phyloP scores from a whole-genome alignment of 2,113 vertebrate genomes.

The Crotalus horridus region DNA sequence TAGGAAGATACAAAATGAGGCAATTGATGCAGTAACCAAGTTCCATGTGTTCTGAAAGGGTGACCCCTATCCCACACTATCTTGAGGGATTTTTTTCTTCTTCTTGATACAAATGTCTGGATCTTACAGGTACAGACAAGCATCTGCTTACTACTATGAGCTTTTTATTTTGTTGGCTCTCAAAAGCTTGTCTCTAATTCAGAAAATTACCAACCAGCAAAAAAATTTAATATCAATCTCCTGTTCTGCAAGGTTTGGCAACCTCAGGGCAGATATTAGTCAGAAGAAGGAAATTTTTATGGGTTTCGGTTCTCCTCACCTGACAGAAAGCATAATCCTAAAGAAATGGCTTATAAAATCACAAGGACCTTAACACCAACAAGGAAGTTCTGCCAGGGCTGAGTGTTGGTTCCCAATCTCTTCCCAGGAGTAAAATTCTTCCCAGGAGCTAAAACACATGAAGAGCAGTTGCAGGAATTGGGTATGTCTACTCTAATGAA shows the following conservation, averaged over 20 bases:
- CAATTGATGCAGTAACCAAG: neutral
- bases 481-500: neutral
- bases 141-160: conserved; percentile 13
- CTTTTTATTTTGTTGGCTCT: conserved; percentile 47
- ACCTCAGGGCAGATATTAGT: conserved; percentile 51
- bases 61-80: neutral
- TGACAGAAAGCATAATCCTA: neutral
- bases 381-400: neutral
- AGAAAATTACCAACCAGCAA: conserved; percentile 46
- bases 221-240: conserved; percentile 54
- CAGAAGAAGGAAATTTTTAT: conserved; percentile 12
- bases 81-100: neutral
- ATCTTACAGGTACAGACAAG: conserved; percentile 53
- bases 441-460: neutral
- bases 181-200: conserved; percentile 46
- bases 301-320: conserved; percentile 23
- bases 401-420: too few species aligned
- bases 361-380: neutral
- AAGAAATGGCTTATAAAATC: neutral
- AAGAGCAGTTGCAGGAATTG: neutral
- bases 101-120: conserved; percentile 4
- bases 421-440: neutral
- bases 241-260: conserved; percentile 61
- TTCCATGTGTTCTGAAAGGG: neutral
- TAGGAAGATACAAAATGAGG: neutral